Base-by-base conservation (phyloP, 1,140 invertebrate genomes). In the Temnothorax nylanderi region DNA sequence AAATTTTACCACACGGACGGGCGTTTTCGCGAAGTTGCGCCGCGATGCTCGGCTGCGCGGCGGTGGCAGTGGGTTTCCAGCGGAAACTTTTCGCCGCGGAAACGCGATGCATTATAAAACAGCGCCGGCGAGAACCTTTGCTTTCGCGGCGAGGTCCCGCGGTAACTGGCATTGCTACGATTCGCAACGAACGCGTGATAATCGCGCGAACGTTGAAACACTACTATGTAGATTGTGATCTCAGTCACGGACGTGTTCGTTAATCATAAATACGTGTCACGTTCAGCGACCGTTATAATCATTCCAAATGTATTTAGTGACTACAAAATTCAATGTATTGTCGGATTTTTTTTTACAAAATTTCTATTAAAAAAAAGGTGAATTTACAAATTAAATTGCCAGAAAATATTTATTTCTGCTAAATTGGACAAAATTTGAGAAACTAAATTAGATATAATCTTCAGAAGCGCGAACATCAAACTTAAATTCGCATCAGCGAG, bases 91-190 rank as follows among this genome's bases (percentile, higher is more conserved):
- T 82, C 80, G 80, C 80, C 41, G 54, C 80, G 80, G 80, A 75
- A 84, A 84, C 80, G 80, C 69, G 80, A 75, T 84, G 80, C 69
- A 84, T 84, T 84, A 84, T 84, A 84, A 84, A 84, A 84, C 80
- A 84, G 69, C 80, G 18, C 54, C 51, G 69, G 65, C 67, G 80
- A 82, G 67, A 82, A 82, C 54, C 80, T 82, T 82, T 82, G 80
- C 80, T 49, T 44, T 82, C 80, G 69, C 32, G 69, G 54, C 69
- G 80, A 74, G 80, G 75, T 75, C 80, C 56, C 41, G 69, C 41
- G 69, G 80, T 75, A 84, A 75, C 69, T 75, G 54, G 18, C 18
- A 58, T 13, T 74, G 26, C 80, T 74, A 34, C 41, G 41, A 54
- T 49, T 74, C 54, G 41, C 54, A 74, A 47, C 11, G 54, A 74